Evolutionary conservation across 1,140 invertebrate genomes (phyloP).

Genomic region (Magallana angulata): DNA sequence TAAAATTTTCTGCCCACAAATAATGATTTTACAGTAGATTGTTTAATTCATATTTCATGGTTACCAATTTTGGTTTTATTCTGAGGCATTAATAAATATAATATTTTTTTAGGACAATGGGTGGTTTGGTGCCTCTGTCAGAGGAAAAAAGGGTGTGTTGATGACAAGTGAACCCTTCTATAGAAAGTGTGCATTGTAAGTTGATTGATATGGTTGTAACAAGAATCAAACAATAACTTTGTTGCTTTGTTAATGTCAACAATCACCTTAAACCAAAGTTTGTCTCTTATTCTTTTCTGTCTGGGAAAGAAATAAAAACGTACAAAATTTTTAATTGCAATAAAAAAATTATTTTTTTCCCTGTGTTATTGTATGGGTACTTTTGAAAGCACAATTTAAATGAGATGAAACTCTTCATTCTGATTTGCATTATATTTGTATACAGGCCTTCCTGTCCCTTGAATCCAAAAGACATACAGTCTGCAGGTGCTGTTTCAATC

Average conservation of each 20-base stretch:
- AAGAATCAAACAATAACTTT: no score
- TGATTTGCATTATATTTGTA: not conserved
- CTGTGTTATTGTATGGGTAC: no score
- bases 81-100: not conserved
- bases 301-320: no score
- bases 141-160: constrained; percentile 29
- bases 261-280: no score
- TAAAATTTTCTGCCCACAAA: no score
- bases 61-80: not conserved
- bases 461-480: constrained; percentile 25
- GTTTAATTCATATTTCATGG: not conserved
- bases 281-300: no score
- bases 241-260: no score
- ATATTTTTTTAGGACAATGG: constrained; percentile 39
- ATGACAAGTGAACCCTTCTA: constrained; percentile 43
- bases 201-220: not conserved
- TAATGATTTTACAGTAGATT: not conserved
- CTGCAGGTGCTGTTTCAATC: constrained; percentile 27
- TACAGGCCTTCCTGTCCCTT: constrained; percentile 31
- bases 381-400: no score
- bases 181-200: constrained; percentile 42
- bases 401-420: no score
- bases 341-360: no score
- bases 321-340: no score
- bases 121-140: constrained; percentile 44